Evolutionary conservation across 2,797 vertebrate genomes (phyloP), one percentile per base, ranked within the genome.

Genomic region (Sitta carolinensis): DNA sequence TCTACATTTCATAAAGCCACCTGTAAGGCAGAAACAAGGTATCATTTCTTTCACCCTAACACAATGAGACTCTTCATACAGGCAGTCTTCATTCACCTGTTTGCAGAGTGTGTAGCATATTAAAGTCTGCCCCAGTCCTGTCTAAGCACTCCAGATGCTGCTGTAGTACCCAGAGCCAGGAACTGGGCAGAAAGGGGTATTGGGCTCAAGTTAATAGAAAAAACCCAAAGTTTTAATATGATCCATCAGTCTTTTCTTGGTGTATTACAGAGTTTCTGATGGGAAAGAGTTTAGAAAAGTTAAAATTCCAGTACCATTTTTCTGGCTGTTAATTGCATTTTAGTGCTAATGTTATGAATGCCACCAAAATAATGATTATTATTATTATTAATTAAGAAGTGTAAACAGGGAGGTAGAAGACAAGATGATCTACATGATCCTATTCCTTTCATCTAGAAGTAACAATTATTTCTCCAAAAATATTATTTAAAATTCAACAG

Each of bases 201-300:
- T 80, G 30, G 27, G 2, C 8, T 55, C 20, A 34, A 13, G 7
- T 23, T 67, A 48, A 26, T 8, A 50, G 6, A 45, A 34, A 34
- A 59, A 45, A 20, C 3, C 0, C 1, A 10, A 61, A 58, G 13
- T 34, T 7, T 26, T 64, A 27, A 12, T 54, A 30, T 36, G 38
- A 55, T 4, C 9, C 13, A 43, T 13, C 12, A 7, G 4, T 15
- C 16, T 91, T 87, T 51, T 72, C 7, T 66, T 57, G 4, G 9
- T 85, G 16, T 21, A 36, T 73, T 81, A 23, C 11, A 13, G 16
- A 2, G 62, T 69, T 92, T 62, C 42, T 66, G 17, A 63, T 36
- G 4, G 3, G 16, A 7, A 84, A 79, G 5, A 26, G 3, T 66
- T 78, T n/a, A 38, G 23, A 73, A 74, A 91, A 92, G 25, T 48